Evolutionary conservation across 2,113 vertebrate species (phyloP).

Genomic region (Leucopternis melanops): DNA sequence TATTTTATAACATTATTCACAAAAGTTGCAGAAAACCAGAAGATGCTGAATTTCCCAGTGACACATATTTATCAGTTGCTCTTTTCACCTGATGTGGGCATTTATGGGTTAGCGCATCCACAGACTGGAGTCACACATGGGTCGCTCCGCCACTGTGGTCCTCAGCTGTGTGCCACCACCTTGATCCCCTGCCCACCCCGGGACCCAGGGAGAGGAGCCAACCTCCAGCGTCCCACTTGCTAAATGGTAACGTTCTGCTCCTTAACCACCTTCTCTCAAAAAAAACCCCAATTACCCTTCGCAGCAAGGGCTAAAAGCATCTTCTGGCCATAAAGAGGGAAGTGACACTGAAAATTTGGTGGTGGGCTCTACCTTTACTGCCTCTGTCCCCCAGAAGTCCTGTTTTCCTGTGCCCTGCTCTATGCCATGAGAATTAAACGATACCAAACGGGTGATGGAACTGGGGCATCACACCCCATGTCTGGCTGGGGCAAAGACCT

Average conservation of each 20-base stretch:
- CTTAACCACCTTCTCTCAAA: background rate
- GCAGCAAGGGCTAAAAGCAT: rapidly evolving
- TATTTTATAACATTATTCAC: background rate
- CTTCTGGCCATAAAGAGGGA: background rate
- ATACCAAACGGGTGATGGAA: background rate
- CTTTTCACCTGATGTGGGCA: background rate
- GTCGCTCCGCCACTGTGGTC: background rate
- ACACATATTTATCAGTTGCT: rapidly evolving
- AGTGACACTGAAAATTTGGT: too few species aligned
- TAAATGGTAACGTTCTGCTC: background rate
- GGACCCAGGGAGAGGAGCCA: background rate
- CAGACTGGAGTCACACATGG: rapidly evolving
- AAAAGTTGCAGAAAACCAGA: background rate
- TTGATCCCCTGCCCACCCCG: rapidly evolving
- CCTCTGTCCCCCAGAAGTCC: background rate
- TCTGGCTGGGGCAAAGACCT: background rate
- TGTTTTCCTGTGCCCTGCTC: background rate
- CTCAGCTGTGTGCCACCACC: background rate
- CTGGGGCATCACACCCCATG: rapidly evolving
- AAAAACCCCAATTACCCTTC: too few species aligned
- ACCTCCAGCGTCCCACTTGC: background rate
- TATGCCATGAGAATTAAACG: rapidly evolving
- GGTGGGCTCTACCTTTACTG: background rate
- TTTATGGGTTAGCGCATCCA: rapidly evolving
- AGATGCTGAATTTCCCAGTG: background rate